These are phyloP conservation scores for Notamacropus eugenii DNA, from an alignment of 2,797 vertebrate genomes.

Conservation along the genomic window DNA sequence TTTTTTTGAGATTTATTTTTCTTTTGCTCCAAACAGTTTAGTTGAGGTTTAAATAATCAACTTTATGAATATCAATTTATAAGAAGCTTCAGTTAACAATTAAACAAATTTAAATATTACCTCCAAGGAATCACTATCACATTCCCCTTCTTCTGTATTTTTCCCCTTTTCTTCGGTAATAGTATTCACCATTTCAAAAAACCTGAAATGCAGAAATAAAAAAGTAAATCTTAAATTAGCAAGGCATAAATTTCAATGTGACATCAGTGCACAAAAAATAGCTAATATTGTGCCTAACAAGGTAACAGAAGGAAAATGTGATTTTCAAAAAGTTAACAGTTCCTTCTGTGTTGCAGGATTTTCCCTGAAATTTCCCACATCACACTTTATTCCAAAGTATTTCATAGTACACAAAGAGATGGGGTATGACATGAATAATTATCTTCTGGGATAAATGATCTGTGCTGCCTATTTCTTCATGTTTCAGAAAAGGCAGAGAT, in stretches of 20 bases:
- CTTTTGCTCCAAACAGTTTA: not conserved
- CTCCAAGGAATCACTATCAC: conserved; percentile 94
- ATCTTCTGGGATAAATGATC: conserved; percentile 13
- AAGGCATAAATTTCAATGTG: not conserved
- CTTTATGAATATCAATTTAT: not conserved
- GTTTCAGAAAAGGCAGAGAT: not conserved
- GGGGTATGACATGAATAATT: conserved; percentile 8
- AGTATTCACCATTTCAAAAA: conserved; percentile 97
- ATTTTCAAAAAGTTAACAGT: conserved; percentile 35
- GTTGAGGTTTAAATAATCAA: not conserved
- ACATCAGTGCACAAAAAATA: not conserved
- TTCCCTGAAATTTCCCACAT: conserved; percentile 29
- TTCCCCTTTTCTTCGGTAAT: conserved; percentile 95
- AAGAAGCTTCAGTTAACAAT: conserved; percentile 10
- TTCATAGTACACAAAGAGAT: not conserved
- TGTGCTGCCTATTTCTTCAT: not conserved
- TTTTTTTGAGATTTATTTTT: not conserved
- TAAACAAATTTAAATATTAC: conserved; percentile 79
- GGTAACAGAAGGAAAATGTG: not conserved
- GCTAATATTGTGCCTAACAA: conserved; percentile 2
- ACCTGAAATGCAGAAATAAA: conserved; percentile 84
- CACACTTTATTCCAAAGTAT: conserved; percentile 1
- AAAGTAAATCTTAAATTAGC: not conserved
- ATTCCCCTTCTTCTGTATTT: conserved; percentile 93
- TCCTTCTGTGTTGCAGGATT: not conserved